Conservation (phyloP, 1,140 invertebrate genomes). For the Nasonia longicornis region DNA sequence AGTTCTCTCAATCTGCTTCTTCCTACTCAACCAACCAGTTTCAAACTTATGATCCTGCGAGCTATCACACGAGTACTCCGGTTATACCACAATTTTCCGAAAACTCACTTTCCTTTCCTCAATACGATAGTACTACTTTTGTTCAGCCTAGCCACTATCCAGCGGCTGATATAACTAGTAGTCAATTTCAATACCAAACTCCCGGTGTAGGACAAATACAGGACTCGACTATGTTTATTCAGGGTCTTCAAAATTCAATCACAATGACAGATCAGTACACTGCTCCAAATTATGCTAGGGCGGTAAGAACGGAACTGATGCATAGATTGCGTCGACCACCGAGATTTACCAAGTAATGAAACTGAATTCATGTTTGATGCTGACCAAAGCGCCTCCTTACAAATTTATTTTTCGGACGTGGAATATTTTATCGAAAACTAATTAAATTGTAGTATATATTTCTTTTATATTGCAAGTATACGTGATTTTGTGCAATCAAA, state of each 20-base stretch:
- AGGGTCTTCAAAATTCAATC: conserved; percentile 59
- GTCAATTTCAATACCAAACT: conserved; percentile 58
- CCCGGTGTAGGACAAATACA: conserved; percentile 56
- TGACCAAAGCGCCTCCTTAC: not conserved
- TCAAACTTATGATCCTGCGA: conserved; percentile 57
- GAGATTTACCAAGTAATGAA: conserved; percentile 57
- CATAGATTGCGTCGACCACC: conserved; percentile 55
- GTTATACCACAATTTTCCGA: conserved; percentile 59
- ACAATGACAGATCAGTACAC: conserved; percentile 59
- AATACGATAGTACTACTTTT: conserved; percentile 56
- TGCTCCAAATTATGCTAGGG: conserved; percentile 57
- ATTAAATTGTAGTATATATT: not conserved
- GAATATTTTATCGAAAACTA: conserved; percentile 33
- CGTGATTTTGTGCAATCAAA: not conserved
- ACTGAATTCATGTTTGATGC: not conserved
- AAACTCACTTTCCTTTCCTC: conserved; percentile 56
- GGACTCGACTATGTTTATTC: conserved; percentile 59
- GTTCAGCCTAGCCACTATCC: conserved; percentile 58
- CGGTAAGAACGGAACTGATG: conserved; percentile 58
- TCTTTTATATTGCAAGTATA: not conserved
- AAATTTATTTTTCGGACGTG: not conserved
- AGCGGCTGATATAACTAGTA: conserved; percentile 52
- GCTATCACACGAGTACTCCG: conserved; percentile 51
- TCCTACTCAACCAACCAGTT: conserved; percentile 51
- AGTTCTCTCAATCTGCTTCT: conserved; percentile 57